Percentiles rank a stretch among this genome's conserved stretches.
Conservation (phyloP, 2,888 invertebrate genomes). For the Sinodicranocentrus sp. region DNA sequence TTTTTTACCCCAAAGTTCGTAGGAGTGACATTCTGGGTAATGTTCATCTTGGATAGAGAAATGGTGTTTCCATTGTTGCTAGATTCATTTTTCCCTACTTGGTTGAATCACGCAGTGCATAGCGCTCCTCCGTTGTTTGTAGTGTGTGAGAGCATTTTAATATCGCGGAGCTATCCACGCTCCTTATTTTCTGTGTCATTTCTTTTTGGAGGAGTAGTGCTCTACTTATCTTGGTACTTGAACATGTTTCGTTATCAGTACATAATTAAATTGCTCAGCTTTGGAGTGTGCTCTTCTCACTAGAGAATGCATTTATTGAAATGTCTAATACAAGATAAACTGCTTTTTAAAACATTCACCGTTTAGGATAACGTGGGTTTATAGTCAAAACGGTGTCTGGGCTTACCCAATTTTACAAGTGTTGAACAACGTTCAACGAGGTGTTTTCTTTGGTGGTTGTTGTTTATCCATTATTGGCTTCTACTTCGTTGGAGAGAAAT, state of each 20-base stretch:
- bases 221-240: constrained; percentile 74
- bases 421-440: constrained; percentile 85
- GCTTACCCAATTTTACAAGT: constrained; percentile 94
- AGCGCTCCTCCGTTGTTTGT: constrained; percentile 79
- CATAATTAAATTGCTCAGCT: not conserved
- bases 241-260: not conserved
- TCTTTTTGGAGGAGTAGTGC: constrained; percentile 61
- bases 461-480: constrained; percentile 82
- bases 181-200: constrained; percentile 56
- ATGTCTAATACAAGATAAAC: too few relatives aligned
- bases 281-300: too few relatives aligned
- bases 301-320: too few relatives aligned
- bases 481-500: constrained; percentile 86
- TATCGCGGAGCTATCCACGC: constrained; percentile 67
- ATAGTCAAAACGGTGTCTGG: constrained; percentile 88
- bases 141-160: constrained; percentile 60
- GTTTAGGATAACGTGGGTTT: constrained; percentile 85
- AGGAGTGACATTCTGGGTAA: constrained; percentile 91
- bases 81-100: constrained; percentile 90
- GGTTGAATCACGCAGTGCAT: constrained; percentile 96
- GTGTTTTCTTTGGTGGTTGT: constrained; percentile 83
- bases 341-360: too few relatives aligned
- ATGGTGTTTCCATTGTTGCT: constrained; percentile 91
- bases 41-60: constrained; percentile 93
- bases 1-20: constrained; percentile 83